A percentile compares a stretch with the other conserved stretches of the same genome.
Conservation (phyloP, 1,140 invertebrate genomes). For the Drosophila yakuba region DNA sequence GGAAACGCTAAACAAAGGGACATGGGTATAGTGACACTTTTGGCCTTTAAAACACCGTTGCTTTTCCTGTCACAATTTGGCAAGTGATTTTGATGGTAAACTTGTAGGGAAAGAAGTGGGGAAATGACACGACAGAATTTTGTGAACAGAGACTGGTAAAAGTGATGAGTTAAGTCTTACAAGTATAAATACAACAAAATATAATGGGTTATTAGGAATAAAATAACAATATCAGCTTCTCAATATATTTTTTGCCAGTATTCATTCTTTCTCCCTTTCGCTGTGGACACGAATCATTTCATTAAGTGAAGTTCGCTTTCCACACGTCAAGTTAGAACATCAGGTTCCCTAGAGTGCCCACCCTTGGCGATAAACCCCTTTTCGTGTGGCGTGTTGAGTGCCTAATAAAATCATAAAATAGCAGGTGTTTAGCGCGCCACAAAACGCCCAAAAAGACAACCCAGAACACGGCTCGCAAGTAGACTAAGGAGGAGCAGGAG, state of each 20-base stretch:
- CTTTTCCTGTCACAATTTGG: neutral
- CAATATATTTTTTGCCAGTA: neutral
- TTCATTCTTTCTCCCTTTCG: neutral
- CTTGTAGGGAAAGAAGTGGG: neutral
- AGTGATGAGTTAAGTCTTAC: neutral
- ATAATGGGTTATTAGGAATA: too few relatives aligned
- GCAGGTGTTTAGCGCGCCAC: slow-evolving; percentile 75
- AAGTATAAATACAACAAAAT: too few relatives aligned
- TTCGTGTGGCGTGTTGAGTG: slow-evolving; percentile 75
- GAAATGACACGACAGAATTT: neutral
- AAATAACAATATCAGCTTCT: too few relatives aligned
- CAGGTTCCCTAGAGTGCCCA: neutral
- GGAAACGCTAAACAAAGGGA: slow-evolving; percentile 4
- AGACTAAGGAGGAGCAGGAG: slow-evolving; percentile 12
- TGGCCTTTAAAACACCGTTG: slow-evolving; percentile 17
- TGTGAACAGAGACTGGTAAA: neutral
- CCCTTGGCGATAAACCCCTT: neutral
- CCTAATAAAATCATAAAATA: slow-evolving; percentile 80
- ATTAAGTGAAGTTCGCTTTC: slow-evolving; percentile 23
- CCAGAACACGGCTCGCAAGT: slow-evolving; percentile 3
- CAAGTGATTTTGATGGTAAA: neutral
- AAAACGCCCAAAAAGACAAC: slow-evolving; percentile 54
- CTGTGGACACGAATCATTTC: slow-evolving; percentile 16
- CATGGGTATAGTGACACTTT: slow-evolving; percentile 29
- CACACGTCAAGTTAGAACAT: slow-evolving; percentile 32